Conservation (phyloP, 2,113 vertebrate species). For the Tenrec ecaudatus region DNA sequence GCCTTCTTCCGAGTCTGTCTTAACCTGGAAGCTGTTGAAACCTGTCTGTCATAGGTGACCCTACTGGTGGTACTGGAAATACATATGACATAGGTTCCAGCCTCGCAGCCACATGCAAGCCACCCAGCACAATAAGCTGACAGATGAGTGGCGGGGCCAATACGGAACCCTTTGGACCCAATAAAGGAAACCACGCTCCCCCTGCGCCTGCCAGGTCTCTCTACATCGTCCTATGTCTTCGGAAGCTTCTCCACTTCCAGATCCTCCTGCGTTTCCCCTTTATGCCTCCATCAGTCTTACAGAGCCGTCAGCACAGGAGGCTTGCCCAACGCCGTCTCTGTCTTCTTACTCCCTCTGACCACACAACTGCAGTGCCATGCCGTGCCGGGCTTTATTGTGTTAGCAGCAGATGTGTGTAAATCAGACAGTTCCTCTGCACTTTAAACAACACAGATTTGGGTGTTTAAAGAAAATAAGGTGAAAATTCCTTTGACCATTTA, state of each 20-base stretch:
- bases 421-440: background rate
- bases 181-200: background rate
- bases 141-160: no score
- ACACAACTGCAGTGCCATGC: background rate
- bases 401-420: background rate
- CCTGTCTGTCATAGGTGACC: no score
- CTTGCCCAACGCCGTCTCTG: background rate
- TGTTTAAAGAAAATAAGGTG: background rate
- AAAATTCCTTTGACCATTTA: background rate
- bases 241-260: no score
- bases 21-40: no score
- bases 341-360: slow-evolving; percentile 11
- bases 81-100: no score
- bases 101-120: no score
- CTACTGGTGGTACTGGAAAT: no score
- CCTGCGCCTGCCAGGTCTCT: background rate
- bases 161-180: background rate
- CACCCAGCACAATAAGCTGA: no score
- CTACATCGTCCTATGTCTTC: background rate
- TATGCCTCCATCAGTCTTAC: background rate
- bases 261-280: no score
- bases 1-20: no score
- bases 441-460: background rate
- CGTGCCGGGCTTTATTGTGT: slow-evolving; percentile 1
- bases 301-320: background rate